These are phyloP conservation scores for Brachionus plicatilis DNA, from an alignment of 1,140 invertebrate genomes.

Conservation along the genomic window DNA sequence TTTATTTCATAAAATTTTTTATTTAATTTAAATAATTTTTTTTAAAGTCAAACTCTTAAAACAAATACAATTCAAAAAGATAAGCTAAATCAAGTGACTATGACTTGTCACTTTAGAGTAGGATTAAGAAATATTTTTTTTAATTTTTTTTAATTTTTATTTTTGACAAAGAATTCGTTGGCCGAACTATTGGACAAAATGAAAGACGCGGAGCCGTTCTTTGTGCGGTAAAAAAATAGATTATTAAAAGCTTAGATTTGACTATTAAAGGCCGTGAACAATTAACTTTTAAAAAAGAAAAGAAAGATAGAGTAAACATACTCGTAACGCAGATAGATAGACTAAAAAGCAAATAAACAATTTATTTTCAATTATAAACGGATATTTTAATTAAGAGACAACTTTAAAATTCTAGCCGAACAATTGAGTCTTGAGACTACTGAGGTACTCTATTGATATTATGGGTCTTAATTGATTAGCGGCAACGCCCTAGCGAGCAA, in stretches of 20 bases:
- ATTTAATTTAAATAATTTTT: neutral
- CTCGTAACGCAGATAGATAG: neutral
- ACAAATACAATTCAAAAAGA: conserved; percentile 35
- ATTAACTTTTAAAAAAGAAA: conserved; percentile 14
- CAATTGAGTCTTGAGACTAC: neutral
- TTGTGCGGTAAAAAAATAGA: conserved; percentile 24
- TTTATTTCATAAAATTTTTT: neutral
- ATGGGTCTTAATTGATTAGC: neutral
- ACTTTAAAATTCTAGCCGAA: neutral
- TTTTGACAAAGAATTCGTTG: conserved; percentile 32
- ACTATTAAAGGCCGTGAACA: neutral
- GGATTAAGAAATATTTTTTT: neutral
- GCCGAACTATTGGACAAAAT: conserved; percentile 39
- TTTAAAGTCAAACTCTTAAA: conserved; percentile 20
- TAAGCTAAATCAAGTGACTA: conserved; percentile 21
- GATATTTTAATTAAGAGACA: neutral
- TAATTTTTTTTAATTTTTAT: neutral
- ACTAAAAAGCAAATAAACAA: conserved; percentile 24
- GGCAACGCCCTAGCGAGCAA: neutral
- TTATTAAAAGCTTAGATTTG: conserved; percentile 12
- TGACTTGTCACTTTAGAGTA: conserved; percentile 34
- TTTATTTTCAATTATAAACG: conserved; percentile 29
- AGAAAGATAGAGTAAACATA: neutral
- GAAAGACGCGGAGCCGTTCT: conserved; percentile 40
- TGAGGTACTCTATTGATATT: conserved; percentile 5